Evolutionary conservation across 2,888 invertebrate genomes (phyloP).

Genomic region (Glaucopsyche alexis): DNA sequence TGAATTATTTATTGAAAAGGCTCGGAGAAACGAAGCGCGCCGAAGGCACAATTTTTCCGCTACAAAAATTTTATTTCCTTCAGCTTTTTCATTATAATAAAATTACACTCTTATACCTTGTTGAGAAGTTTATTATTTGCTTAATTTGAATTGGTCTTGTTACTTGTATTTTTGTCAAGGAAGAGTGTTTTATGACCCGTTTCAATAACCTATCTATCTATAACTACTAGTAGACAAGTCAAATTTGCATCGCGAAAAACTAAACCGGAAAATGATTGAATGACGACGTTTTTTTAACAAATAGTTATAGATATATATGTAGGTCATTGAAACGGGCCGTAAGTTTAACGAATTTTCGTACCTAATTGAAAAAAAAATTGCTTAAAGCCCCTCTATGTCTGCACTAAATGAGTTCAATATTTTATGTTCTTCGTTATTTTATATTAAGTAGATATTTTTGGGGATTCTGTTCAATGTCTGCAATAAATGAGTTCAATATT

Average conservation of each 20-base stretch:
- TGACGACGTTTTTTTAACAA: no score
- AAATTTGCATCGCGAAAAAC: no score
- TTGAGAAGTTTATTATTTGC: constrained; percentile 6
- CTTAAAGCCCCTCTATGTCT: no score
- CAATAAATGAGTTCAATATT: background rate
- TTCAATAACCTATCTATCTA: no score
- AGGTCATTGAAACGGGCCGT: no score
- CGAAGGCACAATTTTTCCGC: constrained; percentile 61
- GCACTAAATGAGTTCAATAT: background rate
- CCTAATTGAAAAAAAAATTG: constrained; percentile 14
- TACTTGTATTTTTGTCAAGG: no score
- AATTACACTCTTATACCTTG: background rate
- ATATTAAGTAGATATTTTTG: no score
- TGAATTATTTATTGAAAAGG: constrained; percentile 70
- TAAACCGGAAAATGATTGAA: no score
- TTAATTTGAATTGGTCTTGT: constrained; percentile 8
- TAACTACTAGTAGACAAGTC: no score
- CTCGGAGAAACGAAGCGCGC: constrained; percentile 39
- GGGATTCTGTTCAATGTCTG: no score
- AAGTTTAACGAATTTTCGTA: background rate
- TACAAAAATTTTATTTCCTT: constrained; percentile 58
- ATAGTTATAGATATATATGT: no score
- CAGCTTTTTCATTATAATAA: constrained; percentile 23
- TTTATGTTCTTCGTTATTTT: background rate
- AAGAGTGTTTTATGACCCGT: background rate